Evolutionary conservation across 2,113 vertebrate species (phyloP), one percentile per base, ranked within the genome.

Genomic region (Sprattus sprattus): DNA sequence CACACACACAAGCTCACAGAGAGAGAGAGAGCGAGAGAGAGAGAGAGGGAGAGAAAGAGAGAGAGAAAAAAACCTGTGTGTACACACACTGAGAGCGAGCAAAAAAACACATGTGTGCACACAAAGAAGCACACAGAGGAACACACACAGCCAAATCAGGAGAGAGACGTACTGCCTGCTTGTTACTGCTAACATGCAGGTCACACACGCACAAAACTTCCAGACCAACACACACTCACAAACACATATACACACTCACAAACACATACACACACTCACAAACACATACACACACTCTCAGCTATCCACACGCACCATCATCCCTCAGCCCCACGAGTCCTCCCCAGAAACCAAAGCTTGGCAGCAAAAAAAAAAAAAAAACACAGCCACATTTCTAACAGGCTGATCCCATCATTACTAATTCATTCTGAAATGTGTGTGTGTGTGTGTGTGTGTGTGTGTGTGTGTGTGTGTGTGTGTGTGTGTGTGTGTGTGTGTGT

Each of bases 381-480:
- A 32, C 50, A 71, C 64, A 32, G 2, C 2, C 64, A 32, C 25
- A 67, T 11, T 67, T 28, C 22, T 67, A n/a, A 4, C 64, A 54
- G 1, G 25, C 25, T 9, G 57, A n/a, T 64, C 6, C 22, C 64
- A 71, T 32, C 1, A 71, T 71, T 71, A 67, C 64, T 71, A 3
- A 71, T 71, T 71, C 11, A 71, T 32, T 71, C 64, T 71, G 64
- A 28, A 71, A 25, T 71, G 64, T n/a, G 57, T 71, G n/a, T 71
- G 20, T 64, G 22, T 64, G 20, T 64, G 22, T 18, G 54, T 60
- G 54, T 60, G 54, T 11, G 8, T 49, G 47, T 10, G 8, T 47
- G 9, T 47, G 46, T 47, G 46, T 47, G 0, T 47, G 2, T 57
- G 10, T 57, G 54, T 57, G 10, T 57, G 54, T 57, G 13, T 57